Conservation (phyloP, 1,140 invertebrate species). For the Aphelenchoides fujianensis region DNA sequence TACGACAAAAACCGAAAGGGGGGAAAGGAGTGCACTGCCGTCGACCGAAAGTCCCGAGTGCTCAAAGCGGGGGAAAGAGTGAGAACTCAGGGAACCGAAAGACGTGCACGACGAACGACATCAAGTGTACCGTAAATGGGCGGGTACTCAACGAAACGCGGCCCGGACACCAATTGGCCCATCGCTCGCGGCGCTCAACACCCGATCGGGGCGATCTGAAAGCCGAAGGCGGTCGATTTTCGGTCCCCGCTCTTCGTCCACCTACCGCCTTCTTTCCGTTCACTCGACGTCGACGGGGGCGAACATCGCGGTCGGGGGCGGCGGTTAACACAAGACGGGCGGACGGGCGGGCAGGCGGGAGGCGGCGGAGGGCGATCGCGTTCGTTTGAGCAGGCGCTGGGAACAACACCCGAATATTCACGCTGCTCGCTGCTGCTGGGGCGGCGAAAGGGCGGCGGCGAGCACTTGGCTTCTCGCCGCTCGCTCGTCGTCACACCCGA, state of each 20-base stretch:
- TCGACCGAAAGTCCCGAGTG: neutral
- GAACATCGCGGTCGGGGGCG: constrained; percentile 1
- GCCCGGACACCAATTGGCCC: constrained; percentile 20
- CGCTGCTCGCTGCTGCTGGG: too few species aligned
- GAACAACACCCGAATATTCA: too few species aligned
- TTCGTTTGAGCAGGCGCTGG: too few species aligned
- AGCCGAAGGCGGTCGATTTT: too few species aligned
- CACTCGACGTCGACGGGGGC: neutral
- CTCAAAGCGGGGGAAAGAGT: neutral
- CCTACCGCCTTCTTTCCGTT: too few species aligned
- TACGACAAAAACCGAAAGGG: constrained; percentile 9
- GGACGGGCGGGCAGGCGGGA: too few species aligned
- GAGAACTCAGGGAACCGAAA: neutral
- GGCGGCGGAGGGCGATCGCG: too few species aligned
- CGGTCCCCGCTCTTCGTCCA: too few species aligned
- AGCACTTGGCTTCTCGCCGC: too few species aligned
- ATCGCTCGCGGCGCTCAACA: neutral
- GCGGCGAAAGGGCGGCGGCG: too few species aligned
- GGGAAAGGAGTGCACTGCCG: neutral
- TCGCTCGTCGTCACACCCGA: too few species aligned
- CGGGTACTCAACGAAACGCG: constrained; percentile 6
- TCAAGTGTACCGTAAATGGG: constrained; percentile 13
- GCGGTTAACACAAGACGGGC: constrained; percentile 6
- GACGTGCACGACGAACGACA: neutral
- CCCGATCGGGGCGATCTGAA: too few species aligned